Evolutionary conservation across 2,888 invertebrate genomes (phyloP), one percentile per base, ranked within the genome.

Genomic region (Halictus ligatus): DNA sequence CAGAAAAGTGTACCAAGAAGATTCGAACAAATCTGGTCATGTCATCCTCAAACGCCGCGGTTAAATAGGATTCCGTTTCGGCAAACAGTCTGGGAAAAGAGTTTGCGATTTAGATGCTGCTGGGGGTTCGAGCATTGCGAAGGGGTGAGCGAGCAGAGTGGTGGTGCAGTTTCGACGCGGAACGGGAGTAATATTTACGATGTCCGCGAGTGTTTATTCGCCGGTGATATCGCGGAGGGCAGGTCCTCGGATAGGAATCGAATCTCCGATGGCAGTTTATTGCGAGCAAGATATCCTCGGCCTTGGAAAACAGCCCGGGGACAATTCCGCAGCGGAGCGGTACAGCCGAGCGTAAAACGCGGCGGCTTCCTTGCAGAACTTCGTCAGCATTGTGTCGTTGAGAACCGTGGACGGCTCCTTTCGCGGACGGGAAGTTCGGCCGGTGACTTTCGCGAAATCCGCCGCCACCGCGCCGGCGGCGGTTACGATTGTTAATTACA

Each of bases 401-500:
- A 58, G 75, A 83, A 83, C 54, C 43, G 12, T 7, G 35, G 18
- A 35, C 40, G 69, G 40, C 43, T 84, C 77, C 69, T 77, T 75
- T 77, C 74, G 21, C 21, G 40, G 50, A 21, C 40, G 15, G 21
- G 50, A 84, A 78, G 72, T 81, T 81, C 21, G 21, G 73, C n/a
- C 10, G 43, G 72, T 76, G 67, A 58, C 67, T 84, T 67, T 78
- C 78, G 64, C 54, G 75, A 58, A 77, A 85, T 15, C 54, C 21
- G n/a, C 25, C 40, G 54, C 40, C 21, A 25, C 25, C 40, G 54
- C 40, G 40, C n/a, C 40, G 71, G 75, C 71, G 50, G 40, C 64
- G 79, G 84, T 78, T 75, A 58, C 71, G 46, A 79, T 87, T 86
- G 90, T 86, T 89, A 90, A 90, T 90, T 83, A 75, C 83, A 43